Evolutionary conservation across 2,888 invertebrate genomes (phyloP).

Genomic region (Arge pagana): DNA sequence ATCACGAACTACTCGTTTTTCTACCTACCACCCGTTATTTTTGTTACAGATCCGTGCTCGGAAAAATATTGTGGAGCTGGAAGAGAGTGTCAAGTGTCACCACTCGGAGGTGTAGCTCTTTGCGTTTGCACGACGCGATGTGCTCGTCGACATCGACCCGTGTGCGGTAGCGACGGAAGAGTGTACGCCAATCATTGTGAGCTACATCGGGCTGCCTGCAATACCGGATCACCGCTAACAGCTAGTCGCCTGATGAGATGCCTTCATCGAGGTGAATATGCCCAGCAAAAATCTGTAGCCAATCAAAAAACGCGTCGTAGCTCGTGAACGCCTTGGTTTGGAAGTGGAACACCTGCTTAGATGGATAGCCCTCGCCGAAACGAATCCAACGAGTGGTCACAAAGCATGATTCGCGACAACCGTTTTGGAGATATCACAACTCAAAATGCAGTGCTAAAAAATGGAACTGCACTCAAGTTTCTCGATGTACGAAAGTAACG

Average conservation of each 20-base stretch:
- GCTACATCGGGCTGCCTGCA: constrained; percentile 67
- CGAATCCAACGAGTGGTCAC: too few relatives aligned
- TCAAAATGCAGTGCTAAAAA: too few relatives aligned
- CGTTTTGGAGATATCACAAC: too few relatives aligned
- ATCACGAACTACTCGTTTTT: constrained; percentile 33
- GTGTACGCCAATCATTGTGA: constrained; percentile 72
- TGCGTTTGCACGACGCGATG: constrained; percentile 69
- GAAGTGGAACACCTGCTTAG: too few relatives aligned
- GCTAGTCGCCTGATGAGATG: constrained; percentile 54
- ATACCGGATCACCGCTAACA: constrained; percentile 61
- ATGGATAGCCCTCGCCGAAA: too few relatives aligned
- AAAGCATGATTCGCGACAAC: too few relatives aligned
- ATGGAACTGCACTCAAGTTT: too few relatives aligned
- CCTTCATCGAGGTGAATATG: constrained; percentile 34
- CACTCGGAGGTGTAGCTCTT: constrained; percentile 59
- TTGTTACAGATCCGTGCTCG: constrained; percentile 66
- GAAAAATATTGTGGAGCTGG: constrained; percentile 70
- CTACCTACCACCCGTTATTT: constrained; percentile 37
- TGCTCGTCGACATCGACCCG: constrained; percentile 62
- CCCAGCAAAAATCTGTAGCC: neutral
- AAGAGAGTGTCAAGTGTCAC: constrained; percentile 65
- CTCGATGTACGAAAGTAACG: too few relatives aligned
- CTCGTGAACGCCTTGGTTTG: neutral
- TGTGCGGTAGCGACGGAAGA: constrained; percentile 71
- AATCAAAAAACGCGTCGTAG: too few relatives aligned